Percentiles rank a stretch among this genome's conserved stretches.
phyloP scores from a whole-genome alignment of 2,113 vertebrate species.

The Nansenia antarctica region DNA sequence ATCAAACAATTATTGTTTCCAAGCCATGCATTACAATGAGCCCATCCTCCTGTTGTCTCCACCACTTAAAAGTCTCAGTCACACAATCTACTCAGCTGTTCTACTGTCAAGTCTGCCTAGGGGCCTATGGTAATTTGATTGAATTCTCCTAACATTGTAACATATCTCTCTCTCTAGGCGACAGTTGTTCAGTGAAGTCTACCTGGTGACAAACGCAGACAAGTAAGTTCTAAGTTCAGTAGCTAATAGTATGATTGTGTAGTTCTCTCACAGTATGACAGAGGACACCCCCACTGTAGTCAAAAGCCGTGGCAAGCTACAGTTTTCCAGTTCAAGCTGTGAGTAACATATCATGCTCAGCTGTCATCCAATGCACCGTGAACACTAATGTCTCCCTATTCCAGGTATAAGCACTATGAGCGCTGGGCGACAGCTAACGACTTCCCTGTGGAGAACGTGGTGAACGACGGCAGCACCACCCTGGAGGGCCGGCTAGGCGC shows the following conservation, averaged over 20 bases:
- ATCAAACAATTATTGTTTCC: no score
- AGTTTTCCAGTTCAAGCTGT: not conserved
- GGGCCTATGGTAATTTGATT: not conserved
- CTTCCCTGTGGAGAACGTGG: constrained; percentile 79
- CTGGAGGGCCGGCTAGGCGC: constrained; percentile 74
- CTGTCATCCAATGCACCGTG: not conserved
- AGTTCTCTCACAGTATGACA: not conserved
- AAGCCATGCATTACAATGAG: no score
- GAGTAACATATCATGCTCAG: no score
- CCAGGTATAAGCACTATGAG: constrained; percentile 81
- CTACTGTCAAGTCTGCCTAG: no score
- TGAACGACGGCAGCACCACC: constrained; percentile 82
- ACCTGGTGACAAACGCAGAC: constrained; percentile 83
- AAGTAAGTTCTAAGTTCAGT: constrained; percentile 69
- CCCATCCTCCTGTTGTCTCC: no score
- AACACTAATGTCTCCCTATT: not conserved
- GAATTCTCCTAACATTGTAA: not conserved
- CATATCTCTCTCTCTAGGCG: constrained; percentile 58
- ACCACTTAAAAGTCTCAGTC: no score
- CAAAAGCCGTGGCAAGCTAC: not conserved
- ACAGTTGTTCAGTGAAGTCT: constrained; percentile 81
- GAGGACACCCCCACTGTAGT: not conserved
- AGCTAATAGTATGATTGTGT: not conserved
- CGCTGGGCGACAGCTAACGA: constrained; percentile 84
- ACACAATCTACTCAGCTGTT: no score